Evolutionary conservation across 2,797 vertebrate genomes (phyloP), one percentile per base, ranked within the genome.

Genomic region (Perodicticus potto): DNA sequence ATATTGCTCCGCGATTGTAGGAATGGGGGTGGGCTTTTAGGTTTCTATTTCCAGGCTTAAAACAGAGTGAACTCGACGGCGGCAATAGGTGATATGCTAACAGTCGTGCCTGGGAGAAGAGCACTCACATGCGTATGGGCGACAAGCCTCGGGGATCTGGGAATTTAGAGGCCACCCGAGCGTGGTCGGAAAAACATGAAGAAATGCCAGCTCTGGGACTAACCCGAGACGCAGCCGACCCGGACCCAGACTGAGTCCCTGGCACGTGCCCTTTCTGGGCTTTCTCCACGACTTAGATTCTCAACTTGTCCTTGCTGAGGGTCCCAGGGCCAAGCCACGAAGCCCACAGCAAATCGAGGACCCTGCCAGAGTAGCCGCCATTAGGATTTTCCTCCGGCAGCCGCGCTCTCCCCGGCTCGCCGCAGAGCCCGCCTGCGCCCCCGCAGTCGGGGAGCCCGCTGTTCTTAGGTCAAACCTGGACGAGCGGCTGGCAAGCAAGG

Each of bases 11-110:
- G 12, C 2, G 16, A n/a, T 83, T 77, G 65, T 5, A 13, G 82
- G 53, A 11, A 73, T 86, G n/a, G 57, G 65, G 63, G 55, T 81
- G 73, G 81, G 55, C 45, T 29, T 74, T 92, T 90, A 77, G 59
- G 69, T 96, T 97, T 97, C 89, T 84, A 45, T 86, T 94, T 94
- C 69, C 73, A 99, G 99, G 98, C 97, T 98, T 99, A 98, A 99
- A 99, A 98, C 98, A 98, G 82, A 99, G 98, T n/a, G 99, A 99
- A 96, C 99, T 99, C 97, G 97, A 99, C 55, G 98, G 98, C 98
- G 99, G 98, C 98, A 98, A 97, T 97, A 98, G 98, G 97, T 98
- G 98, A 91, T 99, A 99, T 94, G 98, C 98, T 85, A 99, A 98
- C 98, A 98, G 98, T 98, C 98, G 98, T 84, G 98, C 99, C 98